Conservation (phyloP, 2,113 vertebrate species). For the human region DNA sequence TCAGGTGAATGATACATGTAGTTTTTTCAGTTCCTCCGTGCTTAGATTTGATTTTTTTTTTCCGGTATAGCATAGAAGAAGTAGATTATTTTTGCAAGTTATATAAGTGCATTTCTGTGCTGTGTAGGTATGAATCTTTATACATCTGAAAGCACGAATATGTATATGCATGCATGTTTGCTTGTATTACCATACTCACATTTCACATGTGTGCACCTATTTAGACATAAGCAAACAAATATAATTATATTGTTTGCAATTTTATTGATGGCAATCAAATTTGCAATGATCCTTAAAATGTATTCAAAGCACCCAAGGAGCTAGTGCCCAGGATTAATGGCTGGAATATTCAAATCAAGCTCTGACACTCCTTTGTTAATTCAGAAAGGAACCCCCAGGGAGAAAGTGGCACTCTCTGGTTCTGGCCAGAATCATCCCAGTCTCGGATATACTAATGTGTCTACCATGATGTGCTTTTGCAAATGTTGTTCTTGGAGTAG, state of each 20-base stretch:
- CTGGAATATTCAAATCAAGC: conserved; percentile 82
- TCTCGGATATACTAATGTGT: background rate
- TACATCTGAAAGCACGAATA: conserved; percentile 30
- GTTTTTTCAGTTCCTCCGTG: conserved; percentile 87
- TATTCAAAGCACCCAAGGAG: conserved; percentile 88
- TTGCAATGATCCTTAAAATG: conserved; percentile 88
- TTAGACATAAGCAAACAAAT: conserved; percentile 83
- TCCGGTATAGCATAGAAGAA: conserved; percentile 73
- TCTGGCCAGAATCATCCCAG: background rate
- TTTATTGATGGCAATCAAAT: conserved; percentile 87
- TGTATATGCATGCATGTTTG: conserved; percentile 53
- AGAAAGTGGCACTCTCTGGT: background rate
- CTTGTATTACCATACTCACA: background rate
- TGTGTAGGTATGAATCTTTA: background rate
- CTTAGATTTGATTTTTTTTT: conserved; percentile 87
- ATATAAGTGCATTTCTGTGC: conserved; percentile 79
- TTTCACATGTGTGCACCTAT: conserved; percentile 61
- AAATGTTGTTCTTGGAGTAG: background rate
- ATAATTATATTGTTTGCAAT: conserved; percentile 86
- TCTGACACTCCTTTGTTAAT: conserved; percentile 72
- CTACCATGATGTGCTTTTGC: background rate
- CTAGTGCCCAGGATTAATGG: conserved; percentile 81
- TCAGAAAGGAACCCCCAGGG: conserved; percentile 69
- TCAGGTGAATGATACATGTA: conserved; percentile 99
- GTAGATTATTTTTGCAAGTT: conserved; percentile 83